These are phyloP conservation scores for Hydrotaea diabolus DNA, from an alignment of 2,888 invertebrate species.

Conservation along the genomic window DNA sequence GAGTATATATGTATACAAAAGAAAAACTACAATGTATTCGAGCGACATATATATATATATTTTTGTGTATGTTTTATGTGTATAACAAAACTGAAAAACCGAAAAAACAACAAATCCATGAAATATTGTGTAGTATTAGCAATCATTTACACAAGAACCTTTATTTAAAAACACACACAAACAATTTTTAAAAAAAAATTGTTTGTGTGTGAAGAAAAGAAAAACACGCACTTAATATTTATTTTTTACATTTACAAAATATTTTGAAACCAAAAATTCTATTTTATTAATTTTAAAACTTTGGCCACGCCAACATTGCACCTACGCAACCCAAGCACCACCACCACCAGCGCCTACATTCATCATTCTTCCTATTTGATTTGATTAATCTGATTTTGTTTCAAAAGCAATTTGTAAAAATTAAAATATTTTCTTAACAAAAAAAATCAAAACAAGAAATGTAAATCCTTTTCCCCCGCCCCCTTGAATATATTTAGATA, in stretches of 20 bases:
- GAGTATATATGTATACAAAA: neutral
- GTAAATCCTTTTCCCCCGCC: constrained; percentile 17
- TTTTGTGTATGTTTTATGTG: constrained; percentile 53
- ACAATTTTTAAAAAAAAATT: constrained; percentile 28
- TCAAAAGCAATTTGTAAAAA: constrained; percentile 58
- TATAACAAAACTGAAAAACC: constrained; percentile 27
- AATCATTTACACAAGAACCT: constrained; percentile 56
- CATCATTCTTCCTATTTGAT: neutral
- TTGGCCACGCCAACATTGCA: constrained; percentile 60
- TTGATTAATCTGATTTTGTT: constrained; percentile 44
- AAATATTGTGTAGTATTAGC: constrained; percentile 60
- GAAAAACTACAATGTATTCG: neutral
- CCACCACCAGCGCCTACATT: constrained; percentile 10
- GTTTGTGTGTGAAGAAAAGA: constrained; percentile 52
- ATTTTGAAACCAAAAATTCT: constrained; percentile 65
- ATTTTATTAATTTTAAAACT: constrained; percentile 43
- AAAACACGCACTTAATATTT: constrained; percentile 59
- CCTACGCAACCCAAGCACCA: neutral
- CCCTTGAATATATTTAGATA: neutral
- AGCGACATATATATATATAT: constrained; percentile 9
- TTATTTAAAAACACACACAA: constrained; percentile 27
- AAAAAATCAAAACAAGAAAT: constrained; percentile 14
- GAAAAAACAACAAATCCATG: constrained; percentile 16
- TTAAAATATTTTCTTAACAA: constrained; percentile 37
- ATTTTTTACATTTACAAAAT: constrained; percentile 49